These are phyloP conservation scores for Premnoplex brunnescens DNA, from an alignment of 2,797 vertebrate species.

Conservation along the genomic window DNA sequence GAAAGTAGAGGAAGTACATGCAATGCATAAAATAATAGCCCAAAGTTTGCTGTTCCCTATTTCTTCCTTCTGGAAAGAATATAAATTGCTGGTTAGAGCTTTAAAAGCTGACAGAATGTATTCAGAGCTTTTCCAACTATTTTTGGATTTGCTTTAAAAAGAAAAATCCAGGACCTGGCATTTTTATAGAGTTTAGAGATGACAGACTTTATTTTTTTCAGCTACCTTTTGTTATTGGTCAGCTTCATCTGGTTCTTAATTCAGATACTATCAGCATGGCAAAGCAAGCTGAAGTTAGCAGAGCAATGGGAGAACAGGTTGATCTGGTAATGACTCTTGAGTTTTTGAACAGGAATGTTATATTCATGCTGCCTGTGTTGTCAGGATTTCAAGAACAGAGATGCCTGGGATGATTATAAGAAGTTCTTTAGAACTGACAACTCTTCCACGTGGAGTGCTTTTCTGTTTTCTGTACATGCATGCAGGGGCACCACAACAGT, in stretches of 20 bases:
- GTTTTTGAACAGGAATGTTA: background rate
- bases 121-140: background rate
- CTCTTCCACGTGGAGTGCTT: background rate
- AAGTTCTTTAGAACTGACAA: fast-evolving
- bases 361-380: background rate
- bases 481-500: fast-evolving
- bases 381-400: background rate
- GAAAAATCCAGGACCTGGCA: background rate
- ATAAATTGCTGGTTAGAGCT: background rate
- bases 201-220: background rate
- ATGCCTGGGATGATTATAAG: background rate
- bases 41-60: background rate
- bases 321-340: background rate
- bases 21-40: background rate
- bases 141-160: background rate
- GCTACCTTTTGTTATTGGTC: background rate
- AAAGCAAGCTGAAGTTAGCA: background rate
- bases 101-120: background rate
- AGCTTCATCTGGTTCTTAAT: background rate
- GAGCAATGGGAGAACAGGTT: background rate
- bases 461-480: background rate
- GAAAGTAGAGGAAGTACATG: background rate
- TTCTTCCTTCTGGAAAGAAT: background rate
- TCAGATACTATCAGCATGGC: background rate
- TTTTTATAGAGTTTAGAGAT: background rate